Conservation (phyloP, 2,888 invertebrate species). For the Elegia similella region DNA sequence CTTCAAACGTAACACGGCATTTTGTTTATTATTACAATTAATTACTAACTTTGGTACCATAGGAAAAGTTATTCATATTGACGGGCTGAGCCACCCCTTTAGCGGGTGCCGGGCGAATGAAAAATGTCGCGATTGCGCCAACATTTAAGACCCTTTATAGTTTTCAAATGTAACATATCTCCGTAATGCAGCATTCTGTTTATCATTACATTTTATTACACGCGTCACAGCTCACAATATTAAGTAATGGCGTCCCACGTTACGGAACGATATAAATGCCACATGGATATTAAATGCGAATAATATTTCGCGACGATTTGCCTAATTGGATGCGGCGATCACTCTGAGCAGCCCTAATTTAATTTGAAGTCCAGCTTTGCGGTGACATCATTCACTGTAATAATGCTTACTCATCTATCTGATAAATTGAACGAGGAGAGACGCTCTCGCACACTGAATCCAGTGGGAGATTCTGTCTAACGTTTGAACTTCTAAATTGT, state of each 20-base stretch:
- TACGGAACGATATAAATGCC: constrained; percentile 37
- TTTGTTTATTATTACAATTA: too few relatives aligned
- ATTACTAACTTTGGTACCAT: too few relatives aligned
- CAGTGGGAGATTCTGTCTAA: too few relatives aligned
- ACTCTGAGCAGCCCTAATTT: constrained; percentile 31
- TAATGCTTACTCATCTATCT: constrained; percentile 20
- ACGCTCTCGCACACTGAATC: neutral
- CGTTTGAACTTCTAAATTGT: too few relatives aligned
- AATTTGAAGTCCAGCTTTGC: constrained; percentile 31
- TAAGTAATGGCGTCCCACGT: constrained; percentile 39
- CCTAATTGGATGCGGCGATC: constrained; percentile 40
- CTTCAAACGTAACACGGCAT: too few relatives aligned
- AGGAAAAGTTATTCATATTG: too few relatives aligned
- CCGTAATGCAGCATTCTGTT: neutral
- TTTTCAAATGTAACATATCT: neutral
- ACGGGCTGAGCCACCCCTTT: too few relatives aligned
- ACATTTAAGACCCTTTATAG: too few relatives aligned
- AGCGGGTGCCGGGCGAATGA: too few relatives aligned
- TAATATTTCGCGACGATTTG: constrained; percentile 36
- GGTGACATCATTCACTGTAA: constrained; percentile 31
- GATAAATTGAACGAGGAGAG: constrained; percentile 24
- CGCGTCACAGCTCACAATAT: constrained; percentile 39
- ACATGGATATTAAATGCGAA: constrained; percentile 31
- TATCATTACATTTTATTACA: constrained; percentile 21
- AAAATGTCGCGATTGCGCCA: too few relatives aligned